Base-by-base conservation (phyloP, 2,797 vertebrate species). In the Crocidura indochinensis region DNA sequence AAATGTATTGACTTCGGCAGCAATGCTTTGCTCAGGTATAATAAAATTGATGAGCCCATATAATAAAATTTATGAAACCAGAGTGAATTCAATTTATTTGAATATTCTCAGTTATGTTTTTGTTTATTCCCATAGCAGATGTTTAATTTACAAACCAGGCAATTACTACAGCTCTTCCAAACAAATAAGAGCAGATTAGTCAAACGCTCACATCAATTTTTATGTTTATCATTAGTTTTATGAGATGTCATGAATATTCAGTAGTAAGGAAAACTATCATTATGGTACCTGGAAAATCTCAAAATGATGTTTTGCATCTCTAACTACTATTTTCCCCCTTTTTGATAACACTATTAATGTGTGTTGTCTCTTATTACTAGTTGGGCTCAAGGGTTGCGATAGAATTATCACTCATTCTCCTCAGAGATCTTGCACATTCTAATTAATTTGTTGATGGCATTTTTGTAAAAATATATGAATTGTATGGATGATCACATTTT, bases 121-220 rank as follows among this genome's bases (percentile, higher is more conserved):
- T 98, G 97, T 98, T 98, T 98, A 97, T 98, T 98, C 97, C 97
- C 97, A 95, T 97, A 98, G 96, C 98, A 98, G 98, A 98, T 97
- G 97, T 98, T 98, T 98, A 97, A 98, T 98, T 98, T 98, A 98
- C 97, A 98, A 98, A 97, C 79, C 95, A 98, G 97, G 97, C 98
- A 97, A 97, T 98, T 98, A 97, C 95, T 80, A 96, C 95, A 97
- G 97, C 98, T 98, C 98, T 98, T 97, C 96, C 96, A 98, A 98
- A 98, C 97, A 98, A 98, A 98, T 98, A 98, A 97, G 98, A 97
- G 96, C 95, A 98, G 97, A 98, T 98, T 98, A 98, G 97, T 98
- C 98, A 98, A 98, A 98, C 56, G 94, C 95, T 98, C 96, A 84
- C 97, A 98, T 98, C 97, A 98, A 97, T 97, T 98, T 98, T 98